Evolutionary conservation across 2,888 invertebrate species (phyloP).

Genomic region (Drosophila peninsularis): DNA sequence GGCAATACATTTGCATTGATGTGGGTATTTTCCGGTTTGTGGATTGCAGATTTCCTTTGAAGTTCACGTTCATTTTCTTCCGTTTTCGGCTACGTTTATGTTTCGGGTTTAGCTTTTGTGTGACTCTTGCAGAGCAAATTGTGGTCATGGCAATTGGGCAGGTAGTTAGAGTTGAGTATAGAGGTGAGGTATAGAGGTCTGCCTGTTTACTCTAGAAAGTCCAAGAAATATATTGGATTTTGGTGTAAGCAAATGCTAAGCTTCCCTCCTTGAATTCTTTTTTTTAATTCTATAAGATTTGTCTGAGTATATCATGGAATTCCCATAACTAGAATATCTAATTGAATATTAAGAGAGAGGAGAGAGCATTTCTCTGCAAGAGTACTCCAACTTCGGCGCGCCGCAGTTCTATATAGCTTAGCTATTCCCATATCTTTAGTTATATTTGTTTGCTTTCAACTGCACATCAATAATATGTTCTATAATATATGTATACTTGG

Average conservation of each 20-base stretch:
- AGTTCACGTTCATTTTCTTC: constrained; percentile 1
- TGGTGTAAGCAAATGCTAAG: not conserved
- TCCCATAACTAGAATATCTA: not conserved
- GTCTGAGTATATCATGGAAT: not conserved
- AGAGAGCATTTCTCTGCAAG: not conserved
- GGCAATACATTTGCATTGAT: constrained; percentile 52
- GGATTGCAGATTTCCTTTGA: constrained; percentile 15
- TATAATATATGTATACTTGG: constrained; percentile 12
- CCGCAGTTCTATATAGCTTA: not conserved
- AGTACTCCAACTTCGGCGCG: not conserved
- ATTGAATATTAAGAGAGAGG: no score
- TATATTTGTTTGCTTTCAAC: constrained; percentile 17
- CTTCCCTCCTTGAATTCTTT: not conserved
- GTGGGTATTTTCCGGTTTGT: constrained; percentile 21
- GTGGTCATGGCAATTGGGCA: not conserved
- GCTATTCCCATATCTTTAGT: not conserved
- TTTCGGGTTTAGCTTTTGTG: not conserved
- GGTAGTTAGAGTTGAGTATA: not conserved
- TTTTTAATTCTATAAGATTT: not conserved
- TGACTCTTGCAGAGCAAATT: constrained; percentile 2
- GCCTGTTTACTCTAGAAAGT: no score
- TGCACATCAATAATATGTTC: constrained; percentile 21
- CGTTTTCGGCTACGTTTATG: not conserved
- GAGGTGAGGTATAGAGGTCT: not conserved
- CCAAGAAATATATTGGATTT: not conserved